Evolutionary conservation across 2,888 invertebrate genomes (phyloP), one percentile per base, ranked within the genome.

Genomic region (Synergus japonicus): DNA sequence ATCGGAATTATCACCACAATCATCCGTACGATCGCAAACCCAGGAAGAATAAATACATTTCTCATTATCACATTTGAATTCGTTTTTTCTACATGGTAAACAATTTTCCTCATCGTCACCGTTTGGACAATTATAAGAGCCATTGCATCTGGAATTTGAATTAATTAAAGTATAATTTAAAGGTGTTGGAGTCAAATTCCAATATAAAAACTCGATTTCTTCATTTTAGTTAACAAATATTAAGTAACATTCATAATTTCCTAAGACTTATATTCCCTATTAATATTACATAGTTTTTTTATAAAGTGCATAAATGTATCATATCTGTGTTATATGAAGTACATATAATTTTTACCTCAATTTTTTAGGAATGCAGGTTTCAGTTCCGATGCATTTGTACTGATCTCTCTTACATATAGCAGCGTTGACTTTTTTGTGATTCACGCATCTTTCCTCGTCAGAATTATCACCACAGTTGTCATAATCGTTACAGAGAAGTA

Each of bases 61-160:
- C 76, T 93, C 93, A 92, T 95, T 93, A 37, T 90, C 86, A 91
- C 96, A 95, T 83, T 93, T 89, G 87, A 94, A 95, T 87, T 93
- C 90, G 1, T 37, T 29, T 43, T 77, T 79, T 0, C 89, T 87
- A 85, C 95, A 95, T 4, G 88, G 90, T 0, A 89, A 92, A 85
- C 96, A 96, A 43, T 93, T 93, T 1, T 91, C 89, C 88, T 97
- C 97, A 85, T 97, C 97, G 80, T 96, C 96, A 2, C 94, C 94
- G 0, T 94, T 93, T 0, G 96, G 95, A 87, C 97, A 97, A 81
- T 97, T 96, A 0, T 93, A 88, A 7, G 93, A 94, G 15, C 94
- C 93, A 88, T 96, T 94, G 88, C 96, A 96, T 44, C 95, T 95
- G 79, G 46, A 88, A 3, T 84, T 78, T 69, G 44, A 43, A n/a